Evolutionary conservation across 2,113 vertebrate genomes (phyloP), one percentile per base, ranked within the genome.

Genomic region (Pterocles gutturalis): DNA sequence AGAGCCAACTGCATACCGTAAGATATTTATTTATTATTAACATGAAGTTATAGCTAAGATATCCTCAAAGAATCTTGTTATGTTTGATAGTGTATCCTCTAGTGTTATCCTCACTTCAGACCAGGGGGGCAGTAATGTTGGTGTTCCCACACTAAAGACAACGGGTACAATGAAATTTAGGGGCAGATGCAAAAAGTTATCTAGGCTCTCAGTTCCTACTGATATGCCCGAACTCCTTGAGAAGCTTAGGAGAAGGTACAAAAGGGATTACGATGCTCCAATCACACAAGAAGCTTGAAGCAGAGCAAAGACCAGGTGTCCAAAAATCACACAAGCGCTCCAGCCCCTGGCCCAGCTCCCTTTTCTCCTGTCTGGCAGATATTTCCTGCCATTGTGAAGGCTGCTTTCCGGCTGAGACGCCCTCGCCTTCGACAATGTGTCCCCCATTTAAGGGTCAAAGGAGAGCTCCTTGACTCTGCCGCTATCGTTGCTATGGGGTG

Each of bases 381-480:
- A 92, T 78, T 94, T 94, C 93, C 94, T 91, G 73, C 67, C 89
- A 88, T 83, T 88, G 95, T 86, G 69, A 89, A 83, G 36, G 55
- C 53, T 28, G 77, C 70, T 82, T 94, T 92, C 91, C 93, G 60
- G 64, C 55, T 89, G 83, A 84, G 72, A 95, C 17, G 13, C 69
- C 91, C 89, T 91, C 60, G 96, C 55, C 69, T 87, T 2, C 31
- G 55, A 89, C 66, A 82, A 73, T 10, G 19, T 10, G 33, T 29
- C 66, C 48, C 54, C 19, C 80, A 58, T 34, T 61, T 26, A 61
- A 58, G 69, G 80, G 80, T 90, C 76, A 89, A 75, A 93, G 0
- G 5, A 58, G 38, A 90, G 33, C 80, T 93, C 80, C 83, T 49
- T 34, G 36, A 65, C 79, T 94, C 79, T 46, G 66, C 22, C 28